These are phyloP conservation scores for Nerophis ophidion DNA, from an alignment of 2,113 vertebrate genomes.

Conservation along the genomic window DNA sequence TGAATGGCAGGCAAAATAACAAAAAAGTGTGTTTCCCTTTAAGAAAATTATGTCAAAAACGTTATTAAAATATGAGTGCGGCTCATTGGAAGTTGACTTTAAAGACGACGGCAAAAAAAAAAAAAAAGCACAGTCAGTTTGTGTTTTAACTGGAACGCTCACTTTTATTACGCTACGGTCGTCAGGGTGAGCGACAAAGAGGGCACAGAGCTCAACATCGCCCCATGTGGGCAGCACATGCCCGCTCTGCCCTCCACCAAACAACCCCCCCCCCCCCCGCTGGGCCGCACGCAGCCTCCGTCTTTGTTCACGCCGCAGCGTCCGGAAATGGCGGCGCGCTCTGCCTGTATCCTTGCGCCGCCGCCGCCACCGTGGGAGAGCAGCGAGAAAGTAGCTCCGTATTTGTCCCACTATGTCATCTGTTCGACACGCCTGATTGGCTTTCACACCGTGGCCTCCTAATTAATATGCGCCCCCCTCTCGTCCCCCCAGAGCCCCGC, in stretches of 20 bases:
- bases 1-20: no score
- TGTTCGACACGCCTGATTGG: slow-evolving; percentile 66
- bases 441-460: slow-evolving; percentile 63
- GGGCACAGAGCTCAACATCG: slow-evolving; percentile 41
- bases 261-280: slow-evolving; percentile 31
- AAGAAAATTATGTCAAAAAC: no score
- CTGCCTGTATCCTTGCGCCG: slow-evolving; percentile 60
- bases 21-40: no score
- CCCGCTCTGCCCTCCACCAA: background rate
- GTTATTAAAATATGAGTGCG: no score
- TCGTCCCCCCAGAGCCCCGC: slow-evolving; percentile 44
- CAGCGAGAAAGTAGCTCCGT: slow-evolving; percentile 61
- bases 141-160: background rate
- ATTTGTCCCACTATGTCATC: slow-evolving; percentile 66
- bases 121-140: background rate
- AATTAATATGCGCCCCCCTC: slow-evolving; percentile 72
- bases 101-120: background rate
- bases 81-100: no score
- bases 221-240: slow-evolving; percentile 54
- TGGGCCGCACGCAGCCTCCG: slow-evolving; percentile 44
- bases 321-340: slow-evolving; percentile 47
- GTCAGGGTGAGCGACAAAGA: slow-evolving; percentile 17
- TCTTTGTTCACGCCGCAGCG: slow-evolving; percentile 54
- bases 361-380: slow-evolving; percentile 65
- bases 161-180: background rate